Evolutionary conservation across 2,113 vertebrate genomes (phyloP), one percentile per base, ranked within the genome.

Genomic region (Macaca fascicularis): DNA sequence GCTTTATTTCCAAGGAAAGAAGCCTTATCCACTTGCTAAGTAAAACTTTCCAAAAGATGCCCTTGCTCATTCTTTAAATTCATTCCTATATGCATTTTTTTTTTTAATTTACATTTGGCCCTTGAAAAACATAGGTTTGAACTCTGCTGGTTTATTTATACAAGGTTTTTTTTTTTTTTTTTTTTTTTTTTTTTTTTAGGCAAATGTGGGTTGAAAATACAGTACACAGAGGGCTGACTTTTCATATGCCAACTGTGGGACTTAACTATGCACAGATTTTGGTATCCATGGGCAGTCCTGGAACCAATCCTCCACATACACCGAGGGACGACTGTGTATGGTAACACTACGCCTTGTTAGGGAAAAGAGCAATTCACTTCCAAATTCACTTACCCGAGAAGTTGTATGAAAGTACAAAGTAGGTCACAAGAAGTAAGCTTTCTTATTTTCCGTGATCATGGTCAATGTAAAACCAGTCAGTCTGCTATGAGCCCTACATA

Each of bases 11-110:
- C 19, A 55, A 9, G 59, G 84, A 84, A 30, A 86, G 48, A 86
- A 87, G 38, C 43, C 59, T 76, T 55, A 30, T 86, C 16, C 79
- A 38, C 55, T 95, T 93, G 78, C 78, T 89, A 80, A 70, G 52
- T 88, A 86, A 75, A 50, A 92, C 27, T 89, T 90, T 48, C 64
- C 86, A 93, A 80, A 93, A 75, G 59, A 82, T 45, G 67, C 27
- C 23, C 10, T 94, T 75, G 35, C 25, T 92, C 87, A 87, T 89
- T 91, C 19, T 40, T 78, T 91, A 86, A 95, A 59, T 93, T 78
- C 13, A 82, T 78, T 69, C 22, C 40, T 92, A 23, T 16, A 16
- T 76, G 4, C 52, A 32, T 14, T 64, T 64, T 32, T 64, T 61
- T 30, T 64, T 64, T 64, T 13, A 14, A 76, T 38, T 23, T 23